A percentile compares a stretch with the other conserved stretches of the same genome.
Evolutionary conservation across 2,113 vertebrate genomes (phyloP).

Genomic region (Pycnonotus jocosus): DNA sequence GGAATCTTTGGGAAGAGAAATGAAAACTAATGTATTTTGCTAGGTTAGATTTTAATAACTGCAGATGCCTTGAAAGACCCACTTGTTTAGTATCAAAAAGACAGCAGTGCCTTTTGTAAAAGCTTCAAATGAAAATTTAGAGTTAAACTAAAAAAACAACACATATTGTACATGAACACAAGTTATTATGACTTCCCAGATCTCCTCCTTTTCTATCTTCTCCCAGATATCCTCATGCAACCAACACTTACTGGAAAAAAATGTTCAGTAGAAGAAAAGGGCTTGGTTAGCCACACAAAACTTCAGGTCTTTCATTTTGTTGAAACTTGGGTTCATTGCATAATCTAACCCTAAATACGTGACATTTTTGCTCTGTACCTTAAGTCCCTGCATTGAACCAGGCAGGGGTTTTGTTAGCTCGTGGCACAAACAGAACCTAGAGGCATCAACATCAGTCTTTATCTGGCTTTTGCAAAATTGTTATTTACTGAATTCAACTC

Average conservation of each 20-base stretch:
- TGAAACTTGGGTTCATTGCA: neutral
- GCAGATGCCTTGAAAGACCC: neutral
- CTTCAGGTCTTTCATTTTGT: neutral
- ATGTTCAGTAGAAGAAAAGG: neutral
- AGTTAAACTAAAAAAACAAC: neutral
- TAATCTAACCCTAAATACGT: neutral
- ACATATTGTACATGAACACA: neutral
- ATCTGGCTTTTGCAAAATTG: neutral
- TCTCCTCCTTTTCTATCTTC: neutral
- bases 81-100: neutral
- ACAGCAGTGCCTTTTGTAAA: neutral
- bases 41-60: neutral
- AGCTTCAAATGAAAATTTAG: neutral
- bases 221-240: neutral
- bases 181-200: neutral
- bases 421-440: neutral
- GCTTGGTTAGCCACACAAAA: neutral
- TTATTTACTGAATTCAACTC: neutral
- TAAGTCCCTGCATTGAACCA: neutral
- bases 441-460: neutral
- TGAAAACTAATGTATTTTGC: neutral
- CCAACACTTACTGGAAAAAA: neutral
- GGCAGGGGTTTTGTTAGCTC: neutral
- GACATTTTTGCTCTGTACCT: neutral
- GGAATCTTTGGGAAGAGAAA: neutral